These are phyloP conservation scores for Rhadinocentrus ornatus DNA, from an alignment of 2,797 vertebrate species.

Conservation along the genomic window DNA sequence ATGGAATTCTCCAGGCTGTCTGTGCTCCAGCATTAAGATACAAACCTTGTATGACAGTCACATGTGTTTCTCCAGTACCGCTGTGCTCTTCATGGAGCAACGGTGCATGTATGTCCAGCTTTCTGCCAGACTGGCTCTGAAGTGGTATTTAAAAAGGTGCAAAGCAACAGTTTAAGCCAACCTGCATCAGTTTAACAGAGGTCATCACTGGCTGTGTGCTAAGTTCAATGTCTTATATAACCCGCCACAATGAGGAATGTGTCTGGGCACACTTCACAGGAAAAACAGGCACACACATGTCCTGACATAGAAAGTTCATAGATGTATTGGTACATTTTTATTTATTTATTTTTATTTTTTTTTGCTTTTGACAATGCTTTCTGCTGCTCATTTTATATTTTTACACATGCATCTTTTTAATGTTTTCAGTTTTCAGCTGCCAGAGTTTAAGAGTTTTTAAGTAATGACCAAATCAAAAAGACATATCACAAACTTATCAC, in stretches of 20 bases:
- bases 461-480: no score
- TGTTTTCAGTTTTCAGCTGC: not conserved
- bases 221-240: slow-evolving; percentile 56
- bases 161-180: slow-evolving; percentile 26
- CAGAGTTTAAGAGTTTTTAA: no score
- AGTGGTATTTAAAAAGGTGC: slow-evolving; percentile 27
- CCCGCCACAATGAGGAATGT: slow-evolving; percentile 62
- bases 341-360: not conserved
- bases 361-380: not conserved
- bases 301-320: slow-evolving; percentile 19
- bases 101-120: slow-evolving; percentile 4
- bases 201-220: slow-evolving; percentile 49
- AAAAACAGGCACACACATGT: slow-evolving; percentile 29
- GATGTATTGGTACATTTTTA: slow-evolving; percentile 1
- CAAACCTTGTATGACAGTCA: not conserved
- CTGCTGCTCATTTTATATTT: slow-evolving; percentile 8
- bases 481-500: no score
- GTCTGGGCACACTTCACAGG: slow-evolving; percentile 61
- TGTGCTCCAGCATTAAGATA: slow-evolving; percentile 17
- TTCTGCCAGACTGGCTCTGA: slow-evolving; percentile 14
- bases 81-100: slow-evolving; percentile 1
- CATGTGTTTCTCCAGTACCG: slow-evolving; percentile 24
- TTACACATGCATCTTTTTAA: not conserved
- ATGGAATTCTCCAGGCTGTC: not conserved
- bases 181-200: slow-evolving; percentile 36